Conservation (phyloP, 2,113 vertebrate species). For the Anguilla japonica region DNA sequence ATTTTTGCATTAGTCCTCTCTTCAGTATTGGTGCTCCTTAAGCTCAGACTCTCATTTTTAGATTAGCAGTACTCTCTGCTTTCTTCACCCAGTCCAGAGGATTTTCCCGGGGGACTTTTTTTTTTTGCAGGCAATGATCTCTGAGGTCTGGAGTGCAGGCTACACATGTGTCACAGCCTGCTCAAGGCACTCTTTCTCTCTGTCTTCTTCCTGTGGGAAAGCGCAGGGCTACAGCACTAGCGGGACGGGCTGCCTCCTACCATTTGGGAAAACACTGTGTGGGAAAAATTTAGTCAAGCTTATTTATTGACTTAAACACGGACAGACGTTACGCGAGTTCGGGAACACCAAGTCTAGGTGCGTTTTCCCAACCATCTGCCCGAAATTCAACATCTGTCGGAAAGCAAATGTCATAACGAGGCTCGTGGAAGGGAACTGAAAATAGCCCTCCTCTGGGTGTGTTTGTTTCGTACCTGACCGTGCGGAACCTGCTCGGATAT, state of each 20-base stretch:
- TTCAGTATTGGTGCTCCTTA: background rate
- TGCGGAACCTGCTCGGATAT: slow-evolving; percentile 40
- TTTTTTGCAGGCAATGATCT: background rate
- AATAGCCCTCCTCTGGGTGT: slow-evolving; percentile 30
- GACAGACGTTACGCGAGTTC: background rate
- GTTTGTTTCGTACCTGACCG: slow-evolving; percentile 47
- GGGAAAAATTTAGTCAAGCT: slow-evolving; percentile 23
- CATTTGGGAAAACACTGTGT: background rate
- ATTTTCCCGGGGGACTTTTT: background rate
- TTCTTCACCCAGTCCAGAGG: background rate
- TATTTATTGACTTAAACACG: slow-evolving; percentile 18
- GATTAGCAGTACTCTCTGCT: background rate
- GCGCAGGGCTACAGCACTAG: background rate
- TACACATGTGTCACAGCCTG: background rate
- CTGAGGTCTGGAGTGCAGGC: background rate
- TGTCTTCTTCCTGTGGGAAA: background rate
- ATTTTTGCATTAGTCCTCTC: background rate
- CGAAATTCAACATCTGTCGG: slow-evolving; percentile 27
- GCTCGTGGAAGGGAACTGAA: slow-evolving; percentile 29
- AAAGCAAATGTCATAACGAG: slow-evolving; percentile 33
- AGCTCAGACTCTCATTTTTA: background rate
- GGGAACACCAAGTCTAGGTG: slow-evolving; percentile 18
- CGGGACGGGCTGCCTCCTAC: background rate
- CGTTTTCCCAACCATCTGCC: background rate
- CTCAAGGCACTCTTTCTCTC: background rate